Evolutionary conservation across 2,113 vertebrate species (phyloP), one percentile per base, ranked within the genome.

Genomic region (Semnornis frantzii): DNA sequence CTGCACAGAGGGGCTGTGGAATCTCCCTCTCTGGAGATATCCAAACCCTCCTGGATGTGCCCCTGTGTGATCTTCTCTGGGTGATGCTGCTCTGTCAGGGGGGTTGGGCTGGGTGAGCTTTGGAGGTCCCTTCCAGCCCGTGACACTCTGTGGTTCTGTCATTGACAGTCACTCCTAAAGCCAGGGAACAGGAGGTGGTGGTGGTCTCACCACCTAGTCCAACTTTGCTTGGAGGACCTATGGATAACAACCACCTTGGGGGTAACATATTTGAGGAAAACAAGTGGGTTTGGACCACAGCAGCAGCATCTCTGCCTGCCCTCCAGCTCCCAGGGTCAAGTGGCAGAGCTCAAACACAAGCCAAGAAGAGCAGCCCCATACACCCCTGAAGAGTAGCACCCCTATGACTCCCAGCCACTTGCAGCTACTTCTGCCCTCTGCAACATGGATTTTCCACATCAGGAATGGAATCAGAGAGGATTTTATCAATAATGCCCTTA

Each of bases 261-360:
- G 27, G 78, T 2, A 7, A 5, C 66, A 2, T 37, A 30, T 15
- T 39, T 37, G 28, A 58, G 28, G 11, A 71, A 78, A 60, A 74
- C 12, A 0, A 0, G 10, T 25, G 14, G 1, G 18, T 69, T 50
- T 9, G 21, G 74, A 69, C 14, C 20, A n/a, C 0, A 42, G 12
- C n/a, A 73, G 27, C 3, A 80, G 52, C 8, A 4, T 20, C 69
- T 77, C 60, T 66, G 50, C 44, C 20, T 52, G 60, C 31, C 6
- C 23, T 34, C 34, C 44, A 2, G 4, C 8, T 64, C 37, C 76
- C 1, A 5, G 69, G 37, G 58, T 19, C 59, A 79, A 25, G 59
- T 2, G 1, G 55, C 60, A 69, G 62, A 73, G 64, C 18, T 33
- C 73, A 73, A 48, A 46, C 20, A 27, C 55, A 28, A 37, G 33